Evolutionary conservation across 1,140 invertebrate species (phyloP).

Genomic region (Pseudomyrmex sp.): DNA sequence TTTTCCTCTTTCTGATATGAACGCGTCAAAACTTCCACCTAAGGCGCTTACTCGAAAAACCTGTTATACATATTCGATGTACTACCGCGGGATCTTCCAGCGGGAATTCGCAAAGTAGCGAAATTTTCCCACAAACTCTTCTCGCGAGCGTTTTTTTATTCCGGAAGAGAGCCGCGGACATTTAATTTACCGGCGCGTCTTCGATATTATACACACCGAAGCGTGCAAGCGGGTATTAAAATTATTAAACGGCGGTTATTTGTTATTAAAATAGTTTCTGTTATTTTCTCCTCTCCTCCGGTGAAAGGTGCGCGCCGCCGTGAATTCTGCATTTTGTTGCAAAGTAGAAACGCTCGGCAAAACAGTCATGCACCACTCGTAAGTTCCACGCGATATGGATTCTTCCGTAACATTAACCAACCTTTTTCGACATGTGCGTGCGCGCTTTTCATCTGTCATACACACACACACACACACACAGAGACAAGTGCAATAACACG

Average conservation of each 20-base stretch:
- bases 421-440: neutral
- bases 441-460: conserved; percentile 19
- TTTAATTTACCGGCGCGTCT: no score
- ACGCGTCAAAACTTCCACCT: no score
- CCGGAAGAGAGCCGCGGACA: no score
- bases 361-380: neutral
- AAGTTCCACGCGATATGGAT: neutral
- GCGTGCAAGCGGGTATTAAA: neutral
- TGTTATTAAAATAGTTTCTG: conserved; percentile 4
- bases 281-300: neutral
- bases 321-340: conserved; percentile 10
- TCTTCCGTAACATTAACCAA: conserved; percentile 26
- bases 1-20: no score
- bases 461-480: neutral
- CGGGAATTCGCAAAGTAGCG: no score
- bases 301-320: conserved; percentile 4
- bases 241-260: no score
- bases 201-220: no score
- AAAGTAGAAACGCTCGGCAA: conserved; percentile 25
- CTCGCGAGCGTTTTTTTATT: no score
- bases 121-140: no score
- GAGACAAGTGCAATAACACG: neutral
- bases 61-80: no score
- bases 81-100: no score
- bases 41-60: no score